phyloP scores from a whole-genome alignment of 2,797 vertebrate species.

The Pogoniulus pusillus region DNA sequence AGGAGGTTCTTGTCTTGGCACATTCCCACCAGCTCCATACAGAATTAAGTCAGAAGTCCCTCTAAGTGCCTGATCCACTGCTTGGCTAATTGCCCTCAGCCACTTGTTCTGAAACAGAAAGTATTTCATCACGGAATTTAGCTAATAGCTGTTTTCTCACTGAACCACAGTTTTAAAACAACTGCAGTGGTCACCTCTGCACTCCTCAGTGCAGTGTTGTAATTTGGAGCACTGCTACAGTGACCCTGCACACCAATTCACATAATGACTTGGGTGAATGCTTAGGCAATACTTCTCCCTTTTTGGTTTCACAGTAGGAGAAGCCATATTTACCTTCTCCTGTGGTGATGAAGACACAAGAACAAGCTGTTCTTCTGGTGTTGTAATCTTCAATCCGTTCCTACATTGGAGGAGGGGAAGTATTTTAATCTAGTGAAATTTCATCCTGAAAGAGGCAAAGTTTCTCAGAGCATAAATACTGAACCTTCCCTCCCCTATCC shows the following conservation, averaged over 20 bases:
- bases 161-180: not conserved
- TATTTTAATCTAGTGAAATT: not conserved
- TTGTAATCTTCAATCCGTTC: constrained; percentile 90
- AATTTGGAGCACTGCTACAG: not conserved
- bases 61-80: constrained; percentile 90
- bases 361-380: constrained; percentile 93
- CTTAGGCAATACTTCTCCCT: not conserved
- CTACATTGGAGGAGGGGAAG: constrained; percentile 54
- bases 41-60: constrained; percentile 75
- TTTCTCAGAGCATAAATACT: not conserved
- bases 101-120: constrained; percentile 86
- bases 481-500: not conserved
- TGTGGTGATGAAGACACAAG: constrained; percentile 89
- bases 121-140: not conserved
- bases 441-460: not conserved
- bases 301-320: not conserved
- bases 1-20: constrained; percentile 86
- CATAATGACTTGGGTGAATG: not conserved
- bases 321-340: constrained; percentile 85
- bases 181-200: too few relatives aligned
- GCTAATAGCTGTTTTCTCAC: not conserved
- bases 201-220: not conserved
- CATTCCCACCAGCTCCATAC: constrained; percentile 66
- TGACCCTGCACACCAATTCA: not conserved
- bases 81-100: constrained; percentile 94